Base-by-base conservation (phyloP, 2,888 invertebrate genomes). In the Caenorhabditis sp. region DNA sequence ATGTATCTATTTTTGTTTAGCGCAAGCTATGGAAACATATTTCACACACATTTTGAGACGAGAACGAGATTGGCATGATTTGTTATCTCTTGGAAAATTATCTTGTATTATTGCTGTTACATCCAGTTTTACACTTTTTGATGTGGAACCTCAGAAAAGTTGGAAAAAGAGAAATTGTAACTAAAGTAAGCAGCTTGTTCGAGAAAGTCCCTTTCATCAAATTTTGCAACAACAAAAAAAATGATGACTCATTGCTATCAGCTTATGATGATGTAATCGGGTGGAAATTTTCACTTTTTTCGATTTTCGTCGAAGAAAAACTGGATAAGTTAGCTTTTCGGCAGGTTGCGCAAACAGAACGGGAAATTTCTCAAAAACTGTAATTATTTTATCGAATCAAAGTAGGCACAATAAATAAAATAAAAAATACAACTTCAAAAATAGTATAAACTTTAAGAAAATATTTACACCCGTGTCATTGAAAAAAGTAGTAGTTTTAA, bases 401-500 rank as follows among this genome's bases (percentile, higher is more conserved):
- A 14, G 7, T 10, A 43, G 43, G 43, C 43, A 43, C 43, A 43
- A 43, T 31, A 43, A 43, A 43, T 43, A 17, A 17, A 5, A 10
- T 43, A 43, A 43, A 43, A 17, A 43, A 43, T 17, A 26, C 17
- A 63, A 53, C 52, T 21, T 31, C 1, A 26, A 43, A 59, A 27
- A 26, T 56, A 27, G 17, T 50, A 54, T 26, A 21, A 36, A 60
- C 10, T 27, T 49, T 49, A 1, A 58, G 26, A 57, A 43, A 23
- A 20, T n/a, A 59, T 17, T 49, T 21, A 43, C n/a, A 53, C 53
- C 53, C 53, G 53, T 53, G 3, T 17, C 53, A 36, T 12, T 7
- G 5, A 54, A 12, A n/a, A 26, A 63, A 23, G n/a, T n/a, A n/a
- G n/a, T n/a, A n/a, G n/a, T 54, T 38, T 57, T 38, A 17, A 52